phyloP scores from a whole-genome alignment of 2,888 invertebrate species.

The Marasmarcha lunaedactyla region DNA sequence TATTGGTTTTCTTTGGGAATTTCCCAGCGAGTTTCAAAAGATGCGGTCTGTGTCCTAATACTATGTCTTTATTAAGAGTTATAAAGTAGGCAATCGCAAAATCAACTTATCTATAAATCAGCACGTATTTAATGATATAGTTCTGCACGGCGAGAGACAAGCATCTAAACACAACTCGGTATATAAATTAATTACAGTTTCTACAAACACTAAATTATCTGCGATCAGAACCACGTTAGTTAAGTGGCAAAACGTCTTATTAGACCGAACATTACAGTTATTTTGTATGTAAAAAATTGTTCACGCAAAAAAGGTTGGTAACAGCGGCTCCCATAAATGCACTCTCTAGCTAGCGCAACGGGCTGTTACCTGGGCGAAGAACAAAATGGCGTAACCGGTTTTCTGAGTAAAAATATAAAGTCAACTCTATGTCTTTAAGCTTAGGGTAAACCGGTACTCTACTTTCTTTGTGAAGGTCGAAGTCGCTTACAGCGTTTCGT shows the following conservation, averaged over 20 bases:
- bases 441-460: constrained; percentile 40
- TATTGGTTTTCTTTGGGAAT: too few relatives aligned
- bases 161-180: too few relatives aligned
- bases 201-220: too few relatives aligned
- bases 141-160: too few relatives aligned
- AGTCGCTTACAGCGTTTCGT: constrained; percentile 31
- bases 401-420: constrained; percentile 19
- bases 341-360: constrained; percentile 65
- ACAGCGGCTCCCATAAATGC: constrained; percentile 60
- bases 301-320: constrained; percentile 53
- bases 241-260: constrained; percentile 7
- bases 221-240: not conserved
- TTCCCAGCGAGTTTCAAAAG: too few relatives aligned
- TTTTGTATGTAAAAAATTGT: constrained; percentile 36
- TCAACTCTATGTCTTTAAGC: constrained; percentile 14
- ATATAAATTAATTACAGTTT: too few relatives aligned
- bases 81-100: too few relatives aligned
- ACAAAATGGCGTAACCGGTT: constrained; percentile 22
- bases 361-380: constrained; percentile 33
- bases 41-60: too few relatives aligned
- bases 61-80: too few relatives aligned
- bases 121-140: too few relatives aligned
- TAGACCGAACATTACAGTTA: constrained; percentile 25
- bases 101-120: too few relatives aligned
- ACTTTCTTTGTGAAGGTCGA: constrained; percentile 64